Base-by-base conservation (phyloP, 2,113 vertebrate genomes). In the Sinocyclocheilus maitianheensis region DNA sequence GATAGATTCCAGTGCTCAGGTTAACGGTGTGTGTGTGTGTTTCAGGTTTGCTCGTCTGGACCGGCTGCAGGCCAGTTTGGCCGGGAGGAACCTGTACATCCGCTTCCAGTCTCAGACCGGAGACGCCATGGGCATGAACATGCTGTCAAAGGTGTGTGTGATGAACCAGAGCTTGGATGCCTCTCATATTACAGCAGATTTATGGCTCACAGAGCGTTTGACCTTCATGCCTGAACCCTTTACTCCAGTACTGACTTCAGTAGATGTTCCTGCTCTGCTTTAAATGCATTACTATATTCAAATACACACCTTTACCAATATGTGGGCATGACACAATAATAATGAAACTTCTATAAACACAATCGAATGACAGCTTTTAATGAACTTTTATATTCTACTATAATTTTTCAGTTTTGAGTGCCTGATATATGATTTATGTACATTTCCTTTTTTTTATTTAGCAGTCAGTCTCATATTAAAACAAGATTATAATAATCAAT, bases 81-180 rank as follows among this genome's bases (percentile, higher is more conserved):
- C 98, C 40, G 97, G 97, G 37, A 96, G 96, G 84, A 97, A 98
- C 83, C 96, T 99, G 69, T 99, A 98, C 90, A 97, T 99, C 85
- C 97, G 98, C 76, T 99, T 99, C 75, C 97, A 98, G 87, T 97
- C 97, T 76, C 94, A 83, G 91, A 99, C 98, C 1, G 98, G 98
- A 26, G 98, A 99, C 81, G 98, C 98, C 51, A 99, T 99, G 98
- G 98, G 98, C 71, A 99, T 99, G 98, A 99, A 99, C 86, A 99
- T 99, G 98, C 95, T 99, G 88, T 99, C 98, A 2, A 99, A 99
- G 96, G 98, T 37, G 43, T 55, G 8, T 51, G 62, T 72, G 75
- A 71, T 40, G 69, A 71, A 53, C 20, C 72, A 75, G 72, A 24
- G 69, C 8, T 22, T 2, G 6, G 22, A 7, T 2, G 58, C 3